Conservation (phyloP, 2,888 invertebrate species). For the Stenotaenia linearis region DNA sequence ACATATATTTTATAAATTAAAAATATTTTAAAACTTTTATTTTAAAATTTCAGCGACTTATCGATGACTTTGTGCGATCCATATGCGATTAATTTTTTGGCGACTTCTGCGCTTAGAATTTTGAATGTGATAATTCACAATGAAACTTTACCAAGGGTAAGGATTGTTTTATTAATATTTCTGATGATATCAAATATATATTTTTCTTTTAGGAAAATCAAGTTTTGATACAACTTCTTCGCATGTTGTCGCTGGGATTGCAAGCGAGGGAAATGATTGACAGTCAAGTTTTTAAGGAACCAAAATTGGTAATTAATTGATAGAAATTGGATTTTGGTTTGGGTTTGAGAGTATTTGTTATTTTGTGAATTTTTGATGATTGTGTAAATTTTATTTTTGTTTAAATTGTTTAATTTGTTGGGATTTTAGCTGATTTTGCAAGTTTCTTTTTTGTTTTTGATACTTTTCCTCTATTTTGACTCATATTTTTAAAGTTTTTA, state of each 20-base stretch:
- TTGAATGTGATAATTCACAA: conserved; percentile 68
- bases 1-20: too few relatives aligned
- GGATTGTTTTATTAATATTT: background rate
- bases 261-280: conserved; percentile 97
- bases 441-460: too few relatives aligned
- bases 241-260: conserved; percentile 87
- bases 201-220: conserved; percentile 62
- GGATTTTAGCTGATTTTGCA: too few relatives aligned
- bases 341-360: too few relatives aligned
- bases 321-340: too few relatives aligned
- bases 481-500: too few relatives aligned
- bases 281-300: conserved; percentile 80
- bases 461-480: too few relatives aligned
- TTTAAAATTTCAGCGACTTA: conserved; percentile 69
- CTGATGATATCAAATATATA: background rate
- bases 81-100: conserved; percentile 90
- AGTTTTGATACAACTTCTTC: conserved; percentile 75
- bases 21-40: too few relatives aligned
- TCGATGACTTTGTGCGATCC: conserved; percentile 97
- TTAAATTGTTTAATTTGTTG: too few relatives aligned
- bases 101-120: conserved; percentile 86
- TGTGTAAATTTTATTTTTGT: too few relatives aligned
- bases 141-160: conserved; percentile 74
- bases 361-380: too few relatives aligned
- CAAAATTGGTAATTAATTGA: conserved; percentile 73